A percentile compares a stretch with the other conserved stretches of the same genome.
These are phyloP conservation scores for Etheostoma spectabile DNA, from an alignment of 2,113 vertebrate genomes.

Conservation along the genomic window DNA sequence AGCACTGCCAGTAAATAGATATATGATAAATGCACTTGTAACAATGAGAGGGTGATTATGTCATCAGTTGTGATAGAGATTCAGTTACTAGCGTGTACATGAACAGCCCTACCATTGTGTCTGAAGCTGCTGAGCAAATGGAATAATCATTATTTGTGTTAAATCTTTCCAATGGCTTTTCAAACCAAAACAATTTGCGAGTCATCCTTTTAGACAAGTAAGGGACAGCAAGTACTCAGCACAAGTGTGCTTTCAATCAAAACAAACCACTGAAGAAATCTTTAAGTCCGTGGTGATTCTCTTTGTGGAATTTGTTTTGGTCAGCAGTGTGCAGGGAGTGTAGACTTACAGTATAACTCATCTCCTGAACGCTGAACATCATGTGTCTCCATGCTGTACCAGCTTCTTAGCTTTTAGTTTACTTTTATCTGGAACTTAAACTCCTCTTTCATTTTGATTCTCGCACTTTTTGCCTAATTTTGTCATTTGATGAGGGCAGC, in stretches of 20 bases:
- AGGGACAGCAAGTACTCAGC: not conserved
- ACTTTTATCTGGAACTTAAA: not conserved
- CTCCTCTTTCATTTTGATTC: not conserved
- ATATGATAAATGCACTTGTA: not conserved
- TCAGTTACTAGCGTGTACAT: not conserved
- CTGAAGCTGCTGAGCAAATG: constrained; percentile 31
- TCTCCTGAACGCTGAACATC: constrained; percentile 1
- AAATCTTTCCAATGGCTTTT: constrained; percentile 22
- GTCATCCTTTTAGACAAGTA: constrained; percentile 5
- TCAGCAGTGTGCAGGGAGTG: not conserved
- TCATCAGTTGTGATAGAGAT: constrained; percentile 6
- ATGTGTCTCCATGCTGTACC: not conserved
- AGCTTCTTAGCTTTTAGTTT: not conserved
- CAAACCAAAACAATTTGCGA: constrained; percentile 29
- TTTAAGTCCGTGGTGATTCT: not conserved
- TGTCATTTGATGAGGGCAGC: not conserved
- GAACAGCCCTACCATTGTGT: constrained; percentile 8
- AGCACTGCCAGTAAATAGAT: constrained; percentile 2
- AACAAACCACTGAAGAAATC: constrained; percentile 43
- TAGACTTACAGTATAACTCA: not conserved
- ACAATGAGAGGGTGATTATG: constrained; percentile 4
- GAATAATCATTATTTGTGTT: constrained; percentile 28
- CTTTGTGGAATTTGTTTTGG: constrained; percentile 16
- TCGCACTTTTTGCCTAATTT: not conserved
- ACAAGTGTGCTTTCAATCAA: constrained; percentile 33